These are phyloP conservation scores for Hapalemur alaotrensis DNA, from an alignment of 2,797 vertebrate genomes.

Conservation along the genomic window DNA sequence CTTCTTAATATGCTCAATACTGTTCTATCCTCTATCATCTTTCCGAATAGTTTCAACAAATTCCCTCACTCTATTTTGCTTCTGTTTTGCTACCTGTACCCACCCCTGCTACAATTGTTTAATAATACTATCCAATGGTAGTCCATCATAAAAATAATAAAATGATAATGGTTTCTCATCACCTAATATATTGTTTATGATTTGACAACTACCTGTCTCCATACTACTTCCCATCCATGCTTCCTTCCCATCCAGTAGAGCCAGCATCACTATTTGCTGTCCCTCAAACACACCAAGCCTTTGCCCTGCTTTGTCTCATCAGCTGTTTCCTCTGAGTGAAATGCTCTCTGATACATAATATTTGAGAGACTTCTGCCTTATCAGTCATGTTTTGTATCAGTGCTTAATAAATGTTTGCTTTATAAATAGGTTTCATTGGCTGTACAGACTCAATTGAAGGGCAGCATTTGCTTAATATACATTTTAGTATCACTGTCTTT, in stretches of 20 bases:
- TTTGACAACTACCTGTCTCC: not conserved
- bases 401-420: not conserved
- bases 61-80: not conserved
- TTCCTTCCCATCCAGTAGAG: not conserved
- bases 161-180: not conserved
- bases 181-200: not conserved
- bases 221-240: not conserved
- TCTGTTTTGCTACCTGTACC: not conserved
- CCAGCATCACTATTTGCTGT: accelerated
- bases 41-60: not conserved
- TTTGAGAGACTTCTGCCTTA: not conserved
- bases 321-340: not conserved
- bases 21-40: not conserved
- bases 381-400: not conserved
- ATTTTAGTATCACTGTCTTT: not conserved
- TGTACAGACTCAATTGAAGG: not conserved
- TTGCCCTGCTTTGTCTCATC: not conserved
- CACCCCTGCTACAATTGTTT: not conserved
- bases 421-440: not conserved
- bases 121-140: not conserved
- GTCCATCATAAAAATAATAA: not conserved
- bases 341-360: not conserved
- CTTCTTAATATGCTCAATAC: not conserved
- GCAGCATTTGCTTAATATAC: not conserved
- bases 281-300: not conserved